Conservation (phyloP, 2,888 invertebrate species). For the Pseudanteris insignis region DNA sequence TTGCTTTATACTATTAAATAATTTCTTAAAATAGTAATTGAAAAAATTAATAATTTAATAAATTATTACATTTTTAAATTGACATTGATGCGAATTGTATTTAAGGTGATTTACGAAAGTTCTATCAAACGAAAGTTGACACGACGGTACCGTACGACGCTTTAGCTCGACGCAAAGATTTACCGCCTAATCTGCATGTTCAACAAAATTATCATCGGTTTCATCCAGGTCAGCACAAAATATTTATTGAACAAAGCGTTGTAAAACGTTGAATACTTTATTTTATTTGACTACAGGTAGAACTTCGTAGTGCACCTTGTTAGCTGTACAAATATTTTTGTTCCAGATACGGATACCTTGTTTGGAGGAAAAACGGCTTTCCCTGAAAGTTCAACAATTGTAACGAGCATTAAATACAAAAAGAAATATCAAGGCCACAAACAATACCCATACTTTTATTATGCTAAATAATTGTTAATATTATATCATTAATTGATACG, state of each 20-base stretch:
- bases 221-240: constrained; percentile 75
- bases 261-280: constrained; percentile 5
- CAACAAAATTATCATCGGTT: constrained; percentile 84
- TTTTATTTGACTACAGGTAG: background rate
- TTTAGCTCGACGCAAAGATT: constrained; percentile 72
- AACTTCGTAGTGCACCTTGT: background rate
- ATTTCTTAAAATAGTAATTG: background rate
- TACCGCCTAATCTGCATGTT: constrained; percentile 89
- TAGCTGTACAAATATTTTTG: constrained; percentile 11
- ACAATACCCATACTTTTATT: constrained; percentile 61
- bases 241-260: background rate
- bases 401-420: constrained; percentile 82
- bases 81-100: no score
- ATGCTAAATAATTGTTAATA: constrained; percentile 1
- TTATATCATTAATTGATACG: background rate
- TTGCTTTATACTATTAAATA: no score
- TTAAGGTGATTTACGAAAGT: constrained; percentile 75
- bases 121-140: constrained; percentile 78
- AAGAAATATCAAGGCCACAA: constrained; percentile 81
- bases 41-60: background rate
- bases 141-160: constrained; percentile 79
- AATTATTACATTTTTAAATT: no score
- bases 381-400: constrained; percentile 84
- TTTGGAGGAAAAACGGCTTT: constrained; percentile 85
- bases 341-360: constrained; percentile 73